phyloP scores from a whole-genome alignment of 2,797 vertebrate species.

The Phoxinus dragarum region DNA sequence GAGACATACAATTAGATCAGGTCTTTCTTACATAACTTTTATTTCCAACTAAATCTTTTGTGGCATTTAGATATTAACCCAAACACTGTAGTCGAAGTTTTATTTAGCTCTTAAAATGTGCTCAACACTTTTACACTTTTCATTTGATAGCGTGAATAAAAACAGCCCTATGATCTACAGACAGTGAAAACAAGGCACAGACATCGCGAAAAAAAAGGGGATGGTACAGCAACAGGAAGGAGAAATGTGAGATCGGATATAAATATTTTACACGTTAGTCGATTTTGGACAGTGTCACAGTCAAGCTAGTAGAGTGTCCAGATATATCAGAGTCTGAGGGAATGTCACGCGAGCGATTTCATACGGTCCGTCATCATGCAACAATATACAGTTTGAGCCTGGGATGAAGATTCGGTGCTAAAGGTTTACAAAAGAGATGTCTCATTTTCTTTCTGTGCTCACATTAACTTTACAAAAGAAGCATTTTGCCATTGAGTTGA shows the following conservation, averaged over 20 bases:
- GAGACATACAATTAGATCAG: not conserved
- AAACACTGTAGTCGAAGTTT: conserved; percentile 33
- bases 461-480: conserved; percentile 76
- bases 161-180: conserved; percentile 58
- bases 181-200: conserved; percentile 52
- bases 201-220: conserved; percentile 39
- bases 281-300: conserved; percentile 52
- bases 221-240: conserved; percentile 28
- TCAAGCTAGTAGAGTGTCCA: conserved; percentile 38
- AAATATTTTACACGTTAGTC: conserved; percentile 51
- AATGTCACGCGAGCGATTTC: conserved; percentile 19
- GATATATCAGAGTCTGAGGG: not conserved
- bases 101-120: conserved; percentile 47
- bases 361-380: conserved; percentile 77
- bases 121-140: conserved; percentile 35
- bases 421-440: conserved; percentile 73
- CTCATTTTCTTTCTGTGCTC: conserved; percentile 71
- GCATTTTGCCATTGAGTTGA: conserved; percentile 71
- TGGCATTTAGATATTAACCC: conserved; percentile 42
- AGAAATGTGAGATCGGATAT: conserved; percentile 30
- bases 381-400: conserved; percentile 73
- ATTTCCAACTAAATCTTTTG: conserved; percentile 53
- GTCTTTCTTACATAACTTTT: conserved; percentile 53
- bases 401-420: conserved; percentile 73
- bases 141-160: conserved; percentile 54